Evolutionary conservation across 2,888 invertebrate species (phyloP).

Genomic region (Aelia acuminata): DNA sequence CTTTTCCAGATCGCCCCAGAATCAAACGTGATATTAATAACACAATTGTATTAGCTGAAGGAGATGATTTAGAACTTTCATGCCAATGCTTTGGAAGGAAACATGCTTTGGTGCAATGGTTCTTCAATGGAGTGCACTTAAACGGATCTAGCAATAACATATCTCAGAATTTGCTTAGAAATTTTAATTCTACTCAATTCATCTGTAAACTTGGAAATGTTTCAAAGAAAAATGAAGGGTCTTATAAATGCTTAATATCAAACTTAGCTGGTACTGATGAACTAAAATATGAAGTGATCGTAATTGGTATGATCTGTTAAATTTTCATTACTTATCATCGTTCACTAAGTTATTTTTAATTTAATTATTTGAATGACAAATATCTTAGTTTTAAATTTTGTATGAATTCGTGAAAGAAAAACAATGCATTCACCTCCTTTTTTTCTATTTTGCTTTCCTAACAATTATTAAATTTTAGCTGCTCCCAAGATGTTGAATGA

Average conservation of each 20-base stretch:
- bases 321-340: not conserved
- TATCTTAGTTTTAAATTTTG: too few relatives aligned
- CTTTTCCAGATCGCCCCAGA: slow-evolving; percentile 66
- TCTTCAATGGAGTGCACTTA: slow-evolving; percentile 67
- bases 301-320: slow-evolving; percentile 65
- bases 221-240: slow-evolving; percentile 67
- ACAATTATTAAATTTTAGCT: slow-evolving; percentile 42
- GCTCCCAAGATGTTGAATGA: slow-evolving; percentile 47
- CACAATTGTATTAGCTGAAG: slow-evolving; percentile 69
- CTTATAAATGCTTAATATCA: slow-evolving; percentile 70
- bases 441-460: not conserved
- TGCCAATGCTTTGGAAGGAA: slow-evolving; percentile 65
- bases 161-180: too few relatives aligned
- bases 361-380: not conserved
- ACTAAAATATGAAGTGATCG: slow-evolving; percentile 66
- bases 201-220: slow-evolving; percentile 51
- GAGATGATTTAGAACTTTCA: slow-evolving; percentile 63
- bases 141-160: slow-evolving; percentile 2
- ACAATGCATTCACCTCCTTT: too few relatives aligned
- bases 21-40: slow-evolving; percentile 67
- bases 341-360: not conserved
- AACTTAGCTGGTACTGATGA: slow-evolving; percentile 69
- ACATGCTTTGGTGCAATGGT: slow-evolving; percentile 65
- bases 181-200: not conserved
- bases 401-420: too few relatives aligned